Evolutionary conservation across 1,140 invertebrate species (phyloP).

Genomic region (Bursaphelenchus mucronatus): DNA sequence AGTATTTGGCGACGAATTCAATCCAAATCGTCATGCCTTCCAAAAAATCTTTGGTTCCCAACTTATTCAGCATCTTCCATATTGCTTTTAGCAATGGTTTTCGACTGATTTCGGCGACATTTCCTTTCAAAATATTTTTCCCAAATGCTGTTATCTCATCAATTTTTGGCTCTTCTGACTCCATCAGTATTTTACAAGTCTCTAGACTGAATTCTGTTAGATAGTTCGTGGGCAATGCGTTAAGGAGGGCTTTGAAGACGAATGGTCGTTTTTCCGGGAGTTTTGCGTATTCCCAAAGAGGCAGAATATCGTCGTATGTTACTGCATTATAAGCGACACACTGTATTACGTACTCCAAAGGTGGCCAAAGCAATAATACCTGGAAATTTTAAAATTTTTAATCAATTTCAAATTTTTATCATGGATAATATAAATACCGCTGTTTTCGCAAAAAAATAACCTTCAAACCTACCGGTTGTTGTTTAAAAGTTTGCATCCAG

Average conservation of each 20-base stretch:
- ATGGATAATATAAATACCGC: background rate
- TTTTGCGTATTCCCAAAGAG: constrained; percentile 48
- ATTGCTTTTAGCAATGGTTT: constrained; percentile 32
- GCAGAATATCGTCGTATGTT: constrained; percentile 42
- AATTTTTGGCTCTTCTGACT: constrained; percentile 27
- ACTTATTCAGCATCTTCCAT: constrained; percentile 35
- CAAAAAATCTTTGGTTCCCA: constrained; percentile 33
- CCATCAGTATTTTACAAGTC: constrained; percentile 32
- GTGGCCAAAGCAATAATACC: constrained; percentile 39
- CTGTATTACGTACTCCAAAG: constrained; percentile 42
- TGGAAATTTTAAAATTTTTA: constrained; percentile 1
- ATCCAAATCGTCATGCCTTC: constrained; percentile 34
- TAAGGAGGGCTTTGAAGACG: constrained; percentile 32
- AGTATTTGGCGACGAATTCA: constrained; percentile 44
- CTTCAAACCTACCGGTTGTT: constrained; percentile 25
- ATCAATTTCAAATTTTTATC: no score
- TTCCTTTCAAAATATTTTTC: constrained; percentile 21
- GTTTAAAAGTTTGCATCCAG: constrained; percentile 38
- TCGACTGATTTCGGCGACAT: constrained; percentile 19
- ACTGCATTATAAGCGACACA: constrained; percentile 43
- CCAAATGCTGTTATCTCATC: constrained; percentile 39
- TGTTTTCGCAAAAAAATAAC: background rate
- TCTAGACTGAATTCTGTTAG: constrained; percentile 43
- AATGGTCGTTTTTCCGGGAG: constrained; percentile 35
- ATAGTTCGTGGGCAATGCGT: constrained; percentile 37